Percentiles rank a stretch among this genome's conserved stretches.
Evolutionary conservation across 1,140 invertebrate species (phyloP).

Genomic region (Dryas iulia): DNA sequence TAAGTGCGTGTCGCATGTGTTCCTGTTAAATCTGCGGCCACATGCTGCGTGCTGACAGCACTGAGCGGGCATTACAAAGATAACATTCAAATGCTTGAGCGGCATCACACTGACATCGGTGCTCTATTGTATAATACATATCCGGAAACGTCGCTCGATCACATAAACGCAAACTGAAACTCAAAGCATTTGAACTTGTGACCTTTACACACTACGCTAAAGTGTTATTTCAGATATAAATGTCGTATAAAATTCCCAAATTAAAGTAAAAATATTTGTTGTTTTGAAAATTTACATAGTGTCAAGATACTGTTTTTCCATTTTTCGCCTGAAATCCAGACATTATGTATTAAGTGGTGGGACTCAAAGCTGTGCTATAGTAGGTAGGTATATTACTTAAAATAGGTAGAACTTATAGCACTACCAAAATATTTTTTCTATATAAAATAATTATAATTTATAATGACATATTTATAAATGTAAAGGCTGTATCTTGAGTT

Average conservation of each 20-base stretch:
- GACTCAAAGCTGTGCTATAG: too few species aligned
- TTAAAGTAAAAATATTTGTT: neutral
- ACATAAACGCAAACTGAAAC: conserved; percentile 24
- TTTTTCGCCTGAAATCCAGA: too few species aligned
- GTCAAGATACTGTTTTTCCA: too few species aligned
- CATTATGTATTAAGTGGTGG: too few species aligned
- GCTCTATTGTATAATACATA: conserved; percentile 52
- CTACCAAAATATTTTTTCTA: too few species aligned
- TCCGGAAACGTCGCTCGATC: conserved; percentile 51
- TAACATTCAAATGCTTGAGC: conserved; percentile 44
- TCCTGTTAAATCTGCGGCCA: conserved; percentile 54
- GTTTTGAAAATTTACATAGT: neutral
- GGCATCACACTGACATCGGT: conserved; percentile 38
- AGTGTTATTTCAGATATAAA: neutral
- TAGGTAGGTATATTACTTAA: too few species aligned
- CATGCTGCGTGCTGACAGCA: conserved; percentile 48
- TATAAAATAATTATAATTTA: too few species aligned
- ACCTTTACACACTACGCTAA: conserved; percentile 16
- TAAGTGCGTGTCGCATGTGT: conserved; percentile 58
- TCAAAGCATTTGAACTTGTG: conserved; percentile 29
- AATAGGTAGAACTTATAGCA: too few species aligned
- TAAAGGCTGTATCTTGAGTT: conserved; percentile 24
- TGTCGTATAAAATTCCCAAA: neutral
- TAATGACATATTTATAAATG: too few species aligned
- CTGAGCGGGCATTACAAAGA: conserved; percentile 33